A percentile compares a stretch with the other conserved stretches of the same genome.
Conservation (phyloP, 2,113 vertebrate species). For the Thamnaconus septentrionalis region DNA sequence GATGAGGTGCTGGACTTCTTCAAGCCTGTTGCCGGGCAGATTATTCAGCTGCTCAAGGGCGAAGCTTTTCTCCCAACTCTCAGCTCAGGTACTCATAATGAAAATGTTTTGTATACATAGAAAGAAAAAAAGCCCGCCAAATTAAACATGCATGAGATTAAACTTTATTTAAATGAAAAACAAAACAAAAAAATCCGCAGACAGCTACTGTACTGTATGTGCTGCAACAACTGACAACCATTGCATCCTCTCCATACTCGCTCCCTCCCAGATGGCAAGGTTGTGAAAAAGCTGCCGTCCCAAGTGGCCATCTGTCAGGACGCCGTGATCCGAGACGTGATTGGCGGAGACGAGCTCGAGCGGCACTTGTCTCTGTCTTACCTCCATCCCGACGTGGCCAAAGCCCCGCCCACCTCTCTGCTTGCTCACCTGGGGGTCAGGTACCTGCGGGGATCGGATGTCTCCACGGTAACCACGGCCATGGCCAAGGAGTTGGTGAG, state of each 20-base stretch:
- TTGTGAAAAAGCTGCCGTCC: slow-evolving; percentile 76
- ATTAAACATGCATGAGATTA: not conserved
- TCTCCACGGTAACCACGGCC: slow-evolving; percentile 75
- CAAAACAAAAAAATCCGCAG: not conserved
- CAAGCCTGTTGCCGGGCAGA: slow-evolving; percentile 78
- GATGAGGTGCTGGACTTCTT: slow-evolving; percentile 83
- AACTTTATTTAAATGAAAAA: not conserved
- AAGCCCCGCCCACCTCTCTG: slow-evolving; percentile 64
- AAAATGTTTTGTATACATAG: not conserved
- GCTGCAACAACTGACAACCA: not conserved
- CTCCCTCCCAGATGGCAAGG: slow-evolving; percentile 57
- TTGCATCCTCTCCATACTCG: not conserved
- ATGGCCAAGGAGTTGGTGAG: slow-evolving; percentile 73
- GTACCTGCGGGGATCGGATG: slow-evolving; percentile 66
- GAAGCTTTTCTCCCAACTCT: slow-evolving; percentile 74
- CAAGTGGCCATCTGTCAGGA: slow-evolving; percentile 78
- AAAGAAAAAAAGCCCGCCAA: not conserved
- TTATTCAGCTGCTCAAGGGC: slow-evolving; percentile 78
- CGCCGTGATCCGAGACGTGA: slow-evolving; percentile 74
- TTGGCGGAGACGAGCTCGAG: slow-evolving; percentile 69
- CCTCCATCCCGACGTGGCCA: slow-evolving; percentile 71
- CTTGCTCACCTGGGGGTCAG: slow-evolving; percentile 75
- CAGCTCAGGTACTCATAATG: slow-evolving; percentile 49
- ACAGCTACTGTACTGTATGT: not conserved
- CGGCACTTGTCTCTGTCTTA: slow-evolving; percentile 78